phyloP scores from a whole-genome alignment of 2,113 vertebrate species.

The Centropus unirufus region DNA sequence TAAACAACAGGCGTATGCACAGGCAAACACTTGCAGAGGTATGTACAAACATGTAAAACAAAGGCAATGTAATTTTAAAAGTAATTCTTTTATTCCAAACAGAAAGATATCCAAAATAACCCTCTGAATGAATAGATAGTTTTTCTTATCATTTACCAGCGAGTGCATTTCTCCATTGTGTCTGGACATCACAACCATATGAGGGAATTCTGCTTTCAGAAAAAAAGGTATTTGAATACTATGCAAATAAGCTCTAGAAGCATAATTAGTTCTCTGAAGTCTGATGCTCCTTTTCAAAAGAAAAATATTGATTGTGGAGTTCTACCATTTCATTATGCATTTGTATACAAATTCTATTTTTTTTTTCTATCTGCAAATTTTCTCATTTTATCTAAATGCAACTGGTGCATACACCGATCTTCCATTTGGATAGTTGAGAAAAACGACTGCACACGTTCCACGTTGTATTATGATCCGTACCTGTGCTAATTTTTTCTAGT shows the following conservation, averaged over 20 bases:
- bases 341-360: not conserved
- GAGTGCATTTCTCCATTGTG: not conserved
- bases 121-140: not conserved
- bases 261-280: not conserved
- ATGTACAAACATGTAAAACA: not conserved
- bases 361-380: not conserved
- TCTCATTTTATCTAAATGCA: not conserved
- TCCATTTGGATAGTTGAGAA: not conserved
- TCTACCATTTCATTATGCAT: not conserved
- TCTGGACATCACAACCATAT: not conserved
- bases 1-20: not conserved
- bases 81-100: not conserved
- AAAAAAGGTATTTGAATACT: not conserved
- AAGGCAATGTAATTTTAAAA: not conserved
- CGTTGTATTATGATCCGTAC: not conserved
- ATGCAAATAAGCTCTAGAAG: not conserved
- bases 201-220: not conserved
- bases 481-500: not conserved
- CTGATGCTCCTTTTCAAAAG: not conserved
- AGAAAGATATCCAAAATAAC: not conserved
- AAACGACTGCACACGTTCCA: not conserved
- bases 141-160: not conserved
- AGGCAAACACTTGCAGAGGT: not conserved
- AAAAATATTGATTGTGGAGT: not conserved
- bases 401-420: not conserved